Evolutionary conservation across 2,113 vertebrate species (phyloP).

Genomic region (Greenwoodochromis staneri): DNA sequence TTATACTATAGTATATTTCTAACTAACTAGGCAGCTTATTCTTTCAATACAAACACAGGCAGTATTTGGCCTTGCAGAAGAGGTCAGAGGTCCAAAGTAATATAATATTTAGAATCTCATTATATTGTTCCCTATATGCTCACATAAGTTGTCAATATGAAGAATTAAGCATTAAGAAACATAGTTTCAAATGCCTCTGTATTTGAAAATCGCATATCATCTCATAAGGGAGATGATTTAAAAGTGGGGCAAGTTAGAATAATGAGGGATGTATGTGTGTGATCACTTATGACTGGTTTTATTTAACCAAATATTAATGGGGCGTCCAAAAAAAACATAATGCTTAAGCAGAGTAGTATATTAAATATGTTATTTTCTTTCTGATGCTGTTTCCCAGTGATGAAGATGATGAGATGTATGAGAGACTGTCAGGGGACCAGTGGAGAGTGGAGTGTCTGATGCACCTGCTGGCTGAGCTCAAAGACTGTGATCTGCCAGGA

Average conservation of each 20-base stretch:
- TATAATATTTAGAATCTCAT: not conserved
- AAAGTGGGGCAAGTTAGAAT: not conserved
- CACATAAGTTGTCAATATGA: not conserved
- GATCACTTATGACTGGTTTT: not conserved
- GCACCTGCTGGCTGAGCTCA: constrained; percentile 78
- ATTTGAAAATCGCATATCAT: not conserved
- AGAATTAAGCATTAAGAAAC: not conserved
- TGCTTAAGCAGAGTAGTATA: not conserved
- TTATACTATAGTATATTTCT: not conserved
- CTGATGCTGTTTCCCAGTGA: constrained; percentile 56
- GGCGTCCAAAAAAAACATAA: not conserved
- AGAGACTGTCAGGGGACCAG: constrained; percentile 84
- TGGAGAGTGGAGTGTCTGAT: constrained; percentile 79
- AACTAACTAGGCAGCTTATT: not conserved
- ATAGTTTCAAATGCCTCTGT: not conserved
- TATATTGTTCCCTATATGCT: not conserved
- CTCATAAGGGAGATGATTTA: not conserved
- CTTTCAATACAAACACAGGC: not conserved
- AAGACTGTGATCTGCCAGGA: constrained; percentile 79
- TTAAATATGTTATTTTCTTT: not conserved
- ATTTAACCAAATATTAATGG: not conserved
- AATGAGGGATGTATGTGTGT: not conserved
- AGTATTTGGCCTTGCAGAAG: not conserved
- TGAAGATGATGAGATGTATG: constrained; percentile 82
- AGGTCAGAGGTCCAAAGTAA: not conserved